These are phyloP conservation scores for Channa argus DNA, from an alignment of 2,113 vertebrate genomes.

Conservation along the genomic window DNA sequence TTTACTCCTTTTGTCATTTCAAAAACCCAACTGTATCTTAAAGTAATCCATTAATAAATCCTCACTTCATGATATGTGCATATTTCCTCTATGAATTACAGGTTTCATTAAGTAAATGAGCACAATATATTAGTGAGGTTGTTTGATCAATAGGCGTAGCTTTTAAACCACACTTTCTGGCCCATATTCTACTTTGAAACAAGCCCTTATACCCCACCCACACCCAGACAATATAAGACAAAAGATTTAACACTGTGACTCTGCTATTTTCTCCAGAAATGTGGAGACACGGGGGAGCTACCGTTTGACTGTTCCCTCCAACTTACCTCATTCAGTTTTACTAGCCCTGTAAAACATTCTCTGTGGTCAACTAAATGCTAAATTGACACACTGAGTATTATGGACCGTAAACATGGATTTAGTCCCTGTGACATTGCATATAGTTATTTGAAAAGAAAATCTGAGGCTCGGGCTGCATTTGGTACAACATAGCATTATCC, in stretches of 20 bases:
- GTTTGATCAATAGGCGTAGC: neutral
- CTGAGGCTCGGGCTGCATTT: neutral
- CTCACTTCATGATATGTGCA: too few relatives aligned
- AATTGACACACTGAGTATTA: neutral
- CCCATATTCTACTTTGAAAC: neutral
- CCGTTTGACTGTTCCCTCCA: neutral
- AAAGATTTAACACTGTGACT: neutral
- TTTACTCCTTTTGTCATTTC: too few relatives aligned
- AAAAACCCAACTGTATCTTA: too few relatives aligned
- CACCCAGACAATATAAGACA: neutral
- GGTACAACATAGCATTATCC: neutral
- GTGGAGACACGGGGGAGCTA: neutral
- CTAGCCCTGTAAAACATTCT: neutral
- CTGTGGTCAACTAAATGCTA: neutral
- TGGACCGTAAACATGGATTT: neutral
- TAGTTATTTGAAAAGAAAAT: too few relatives aligned
- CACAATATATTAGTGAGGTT: neutral
- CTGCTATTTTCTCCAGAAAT: neutral
- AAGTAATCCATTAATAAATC: too few relatives aligned
- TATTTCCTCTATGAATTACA: too few relatives aligned
- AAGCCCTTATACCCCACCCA: neutral
- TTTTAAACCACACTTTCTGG: neutral
- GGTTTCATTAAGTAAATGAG: neutral
- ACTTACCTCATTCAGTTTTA: neutral
- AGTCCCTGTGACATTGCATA: neutral